phyloP scores from a whole-genome alignment of 2,888 invertebrate genomes.

The Metalampra italica region DNA sequence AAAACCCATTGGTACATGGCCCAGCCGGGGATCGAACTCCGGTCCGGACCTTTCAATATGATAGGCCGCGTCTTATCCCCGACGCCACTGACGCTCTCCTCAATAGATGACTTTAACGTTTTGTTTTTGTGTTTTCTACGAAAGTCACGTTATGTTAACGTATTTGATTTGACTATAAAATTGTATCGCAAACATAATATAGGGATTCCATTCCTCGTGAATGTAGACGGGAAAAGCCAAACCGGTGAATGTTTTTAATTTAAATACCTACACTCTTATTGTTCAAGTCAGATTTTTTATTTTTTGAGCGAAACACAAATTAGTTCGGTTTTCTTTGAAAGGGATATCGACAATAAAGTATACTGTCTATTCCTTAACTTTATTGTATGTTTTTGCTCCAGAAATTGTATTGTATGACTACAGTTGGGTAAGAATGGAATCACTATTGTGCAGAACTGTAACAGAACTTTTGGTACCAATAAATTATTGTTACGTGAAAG shows the following conservation, averaged over 20 bases:
- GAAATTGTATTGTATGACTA: constrained; percentile 3
- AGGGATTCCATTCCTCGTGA: background rate
- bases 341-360: background rate
- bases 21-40: too few relatives aligned
- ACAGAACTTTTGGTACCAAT: constrained; percentile 26
- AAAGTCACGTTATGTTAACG: too few relatives aligned
- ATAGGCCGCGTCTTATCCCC: too few relatives aligned
- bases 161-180: too few relatives aligned
- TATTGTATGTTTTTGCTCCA: constrained; percentile 5
- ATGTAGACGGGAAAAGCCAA: background rate
- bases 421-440: constrained; percentile 23
- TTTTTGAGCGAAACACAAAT: constrained; percentile 1
- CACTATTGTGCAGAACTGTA: constrained; percentile 33
- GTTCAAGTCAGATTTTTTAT: background rate
- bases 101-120: too few relatives aligned
- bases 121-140: too few relatives aligned
- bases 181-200: too few relatives aligned
- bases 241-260: background rate
- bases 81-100: too few relatives aligned
- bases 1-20: too few relatives aligned
- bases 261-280: background rate
- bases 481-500: constrained; percentile 39
- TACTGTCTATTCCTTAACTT: background rate
- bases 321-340: constrained; percentile 2
- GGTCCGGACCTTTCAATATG: too few relatives aligned